Base-by-base conservation (phyloP, 2,888 invertebrate species). In the Epirrhoe alternata region DNA sequence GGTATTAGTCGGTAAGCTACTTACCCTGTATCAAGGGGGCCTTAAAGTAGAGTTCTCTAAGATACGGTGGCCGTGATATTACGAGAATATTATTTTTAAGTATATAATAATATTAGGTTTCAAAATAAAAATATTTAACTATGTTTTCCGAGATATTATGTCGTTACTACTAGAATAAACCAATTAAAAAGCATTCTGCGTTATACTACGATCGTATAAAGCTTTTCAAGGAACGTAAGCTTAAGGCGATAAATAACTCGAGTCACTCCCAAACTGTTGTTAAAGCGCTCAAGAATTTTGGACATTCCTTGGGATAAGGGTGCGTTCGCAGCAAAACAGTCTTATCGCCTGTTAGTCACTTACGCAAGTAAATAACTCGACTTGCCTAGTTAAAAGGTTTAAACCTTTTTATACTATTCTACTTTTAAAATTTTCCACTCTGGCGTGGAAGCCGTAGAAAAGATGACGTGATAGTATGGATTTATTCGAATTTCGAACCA, bases 241-340 rank as follows among this genome's bases (percentile, higher is more conserved):
- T 65, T 33, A 58, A 35, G 38, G 33, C 64, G 67, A 71, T 73
- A 73, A 73, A 73, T 73, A 73, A 73, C 55, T 52, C 58, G 58
- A 66, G 71, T 70, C 70, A 68, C 70, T 73, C 66, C 66, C 64
- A 63, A 73, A 71, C 64, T 58, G 71, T 71, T 73, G 70, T 70
- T 70, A 72, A 70, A 71, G 54, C 66, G 62, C 58, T 70, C 63
- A 71, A 71, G 69, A 65, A 73, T 73, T 71, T 68, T 70, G 60
- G 69, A 64, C 71, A 73, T 73, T 71, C 71, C 58, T 73, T 66
- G 54, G 69, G 71, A 76, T 81, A 77, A 81, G 75, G 77, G 73
- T 57, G 66, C 69, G 74, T 69, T 73, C 74, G 70, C 70, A 65
- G 56, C 45, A 56, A 42, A 63, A 67, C 63, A 56, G 57, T 35